Evolutionary conservation across 1,140 invertebrate species (phyloP).

Genomic region (Bombus impatiens): DNA sequence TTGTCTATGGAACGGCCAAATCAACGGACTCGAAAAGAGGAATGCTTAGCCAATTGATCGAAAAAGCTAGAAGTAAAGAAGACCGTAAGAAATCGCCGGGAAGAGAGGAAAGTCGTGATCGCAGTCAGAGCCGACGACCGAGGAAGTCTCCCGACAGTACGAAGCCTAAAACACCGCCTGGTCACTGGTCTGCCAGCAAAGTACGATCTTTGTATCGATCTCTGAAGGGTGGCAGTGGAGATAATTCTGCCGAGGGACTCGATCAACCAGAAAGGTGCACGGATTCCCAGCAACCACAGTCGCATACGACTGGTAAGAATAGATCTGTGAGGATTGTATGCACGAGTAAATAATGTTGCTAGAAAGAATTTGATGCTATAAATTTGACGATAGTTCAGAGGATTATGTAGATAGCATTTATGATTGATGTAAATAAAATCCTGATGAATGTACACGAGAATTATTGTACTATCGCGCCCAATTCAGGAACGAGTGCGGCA

Average conservation of each 20-base stretch:
- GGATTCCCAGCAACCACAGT: constrained; percentile 71
- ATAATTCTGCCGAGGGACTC: constrained; percentile 73
- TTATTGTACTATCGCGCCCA: constrained; percentile 40
- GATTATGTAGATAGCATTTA: constrained; percentile 51
- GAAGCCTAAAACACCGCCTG: constrained; percentile 82
- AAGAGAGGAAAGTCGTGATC: constrained; percentile 76
- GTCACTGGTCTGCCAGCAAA: constrained; percentile 76
- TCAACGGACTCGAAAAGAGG: constrained; percentile 79
- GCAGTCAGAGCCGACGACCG: constrained; percentile 77
- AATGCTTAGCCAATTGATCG: constrained; percentile 83
- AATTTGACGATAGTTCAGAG: not conserved
- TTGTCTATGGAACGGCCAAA: constrained; percentile 77
- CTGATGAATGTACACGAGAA: constrained; percentile 35
- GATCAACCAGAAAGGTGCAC: constrained; percentile 72
- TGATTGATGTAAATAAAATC: constrained; percentile 58
- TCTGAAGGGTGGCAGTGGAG: constrained; percentile 68
- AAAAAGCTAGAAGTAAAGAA: constrained; percentile 83
- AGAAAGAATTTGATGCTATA: not conserved
- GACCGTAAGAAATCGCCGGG: constrained; percentile 83
- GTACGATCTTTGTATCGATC: constrained; percentile 78
- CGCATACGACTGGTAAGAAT: constrained; percentile 63
- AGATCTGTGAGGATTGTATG: constrained; percentile 34
- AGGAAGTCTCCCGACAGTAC: constrained; percentile 80
- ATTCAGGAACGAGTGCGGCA: constrained; percentile 1
- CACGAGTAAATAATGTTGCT: constrained; percentile 36